Percentiles rank a stretch among this genome's conserved stretches.
Evolutionary conservation across 2,888 invertebrate species (phyloP).

Genomic region (Stegophylla sp.): DNA sequence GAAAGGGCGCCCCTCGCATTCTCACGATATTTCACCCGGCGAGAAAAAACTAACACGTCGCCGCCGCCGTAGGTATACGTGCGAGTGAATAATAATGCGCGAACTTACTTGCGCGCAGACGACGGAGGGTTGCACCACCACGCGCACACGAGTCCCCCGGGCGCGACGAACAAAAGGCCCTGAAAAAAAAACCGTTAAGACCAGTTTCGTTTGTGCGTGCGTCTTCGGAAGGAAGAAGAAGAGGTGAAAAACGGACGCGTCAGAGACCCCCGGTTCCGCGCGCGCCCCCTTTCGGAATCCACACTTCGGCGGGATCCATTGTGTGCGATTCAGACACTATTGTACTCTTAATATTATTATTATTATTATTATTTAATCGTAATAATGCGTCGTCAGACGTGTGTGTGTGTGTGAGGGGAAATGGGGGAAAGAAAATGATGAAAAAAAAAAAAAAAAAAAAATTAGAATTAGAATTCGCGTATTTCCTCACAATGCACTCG

Average conservation of each 20-base stretch:
- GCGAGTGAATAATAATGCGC: too few species aligned
- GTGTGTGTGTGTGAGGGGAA: too few species aligned
- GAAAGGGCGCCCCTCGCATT: slow-evolving; percentile 44
- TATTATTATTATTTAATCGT: slow-evolving; percentile 55
- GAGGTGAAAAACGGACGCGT: slow-evolving; percentile 41
- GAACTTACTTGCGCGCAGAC: slow-evolving; percentile 38
- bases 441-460: slow-evolving; percentile 27
- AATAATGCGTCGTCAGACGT: slow-evolving; percentile 44
- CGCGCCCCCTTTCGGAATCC: slow-evolving; percentile 23
- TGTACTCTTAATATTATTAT: slow-evolving; percentile 45
- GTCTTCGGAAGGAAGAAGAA: slow-evolving; percentile 57
- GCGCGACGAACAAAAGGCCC: slow-evolving; percentile 48
- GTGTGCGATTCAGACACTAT: slow-evolving; percentile 54
- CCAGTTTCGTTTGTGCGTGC: slow-evolving; percentile 54
- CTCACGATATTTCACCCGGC: slow-evolving; percentile 53
- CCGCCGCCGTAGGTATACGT: too few species aligned
- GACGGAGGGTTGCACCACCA: slow-evolving; percentile 55
- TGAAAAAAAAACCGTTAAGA: slow-evolving; percentile 59
- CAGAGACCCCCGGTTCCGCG: slow-evolving; percentile 47
- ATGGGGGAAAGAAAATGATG: not conserved
- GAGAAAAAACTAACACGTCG: slow-evolving; percentile 20
- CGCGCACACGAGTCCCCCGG: slow-evolving; percentile 44
- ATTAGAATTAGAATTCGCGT: slow-evolving; percentile 31
- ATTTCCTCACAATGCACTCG: slow-evolving; percentile 24
- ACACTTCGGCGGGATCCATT: slow-evolving; percentile 53